Conservation (phyloP, 2,113 vertebrate genomes). For the Myrmecophaga tridactyla region DNA sequence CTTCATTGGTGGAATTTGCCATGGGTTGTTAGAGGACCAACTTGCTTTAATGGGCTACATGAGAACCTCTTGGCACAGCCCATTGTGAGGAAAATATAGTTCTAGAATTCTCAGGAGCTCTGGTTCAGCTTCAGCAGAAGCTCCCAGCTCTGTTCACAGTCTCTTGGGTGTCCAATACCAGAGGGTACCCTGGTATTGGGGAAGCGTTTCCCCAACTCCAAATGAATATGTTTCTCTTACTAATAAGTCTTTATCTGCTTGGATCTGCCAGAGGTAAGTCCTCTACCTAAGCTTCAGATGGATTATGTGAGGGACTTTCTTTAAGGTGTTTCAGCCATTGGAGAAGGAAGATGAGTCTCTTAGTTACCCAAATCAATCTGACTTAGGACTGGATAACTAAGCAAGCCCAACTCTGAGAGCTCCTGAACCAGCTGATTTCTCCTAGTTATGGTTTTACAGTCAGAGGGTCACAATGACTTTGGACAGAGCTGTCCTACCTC, state of each 20-base stretch:
- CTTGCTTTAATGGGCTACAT: background rate
- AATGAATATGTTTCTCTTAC: constrained; percentile 62
- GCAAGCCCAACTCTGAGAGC: background rate
- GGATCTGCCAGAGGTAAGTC: constrained; percentile 66
- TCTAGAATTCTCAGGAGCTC: constrained; percentile 62
- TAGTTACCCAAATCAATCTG: constrained; percentile 13
- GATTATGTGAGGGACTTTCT: background rate
- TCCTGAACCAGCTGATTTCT: background rate
- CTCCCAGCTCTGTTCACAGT: constrained; percentile 15
- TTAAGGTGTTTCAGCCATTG: background rate
- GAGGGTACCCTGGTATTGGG: no score
- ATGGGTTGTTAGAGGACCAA: background rate
- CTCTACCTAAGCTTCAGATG: background rate
- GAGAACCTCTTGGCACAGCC: background rate
- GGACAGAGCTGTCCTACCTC: background rate
- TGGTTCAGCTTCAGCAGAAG: background rate
- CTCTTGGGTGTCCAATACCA: constrained; percentile 14
- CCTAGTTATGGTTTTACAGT: background rate
- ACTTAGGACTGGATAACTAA: background rate
- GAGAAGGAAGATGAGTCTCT: background rate
- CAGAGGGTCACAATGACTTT: background rate
- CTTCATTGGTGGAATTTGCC: background rate
- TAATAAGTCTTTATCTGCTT: constrained; percentile 62
- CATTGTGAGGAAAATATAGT: constrained; percentile 66
- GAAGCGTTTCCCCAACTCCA: constrained; percentile 38